These are phyloP conservation scores for Drosophila neutralis DNA, from an alignment of 2,888 invertebrate genomes.

Conservation along the genomic window DNA sequence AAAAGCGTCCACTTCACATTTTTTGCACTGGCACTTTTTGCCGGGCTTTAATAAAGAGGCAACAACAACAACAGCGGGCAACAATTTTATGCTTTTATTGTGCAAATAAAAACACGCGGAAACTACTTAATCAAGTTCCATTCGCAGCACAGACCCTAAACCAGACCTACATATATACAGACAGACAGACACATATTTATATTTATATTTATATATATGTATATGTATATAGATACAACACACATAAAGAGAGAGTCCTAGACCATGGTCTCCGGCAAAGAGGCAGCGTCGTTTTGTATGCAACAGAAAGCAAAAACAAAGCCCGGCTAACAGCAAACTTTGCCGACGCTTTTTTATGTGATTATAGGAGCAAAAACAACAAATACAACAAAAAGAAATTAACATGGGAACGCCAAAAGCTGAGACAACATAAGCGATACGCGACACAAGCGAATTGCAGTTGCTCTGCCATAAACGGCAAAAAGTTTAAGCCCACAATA, in stretches of 20 bases:
- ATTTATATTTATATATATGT: background rate
- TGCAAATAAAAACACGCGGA: conserved; percentile 81
- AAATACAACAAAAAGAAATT: conserved; percentile 26
- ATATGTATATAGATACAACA: conserved; percentile 5
- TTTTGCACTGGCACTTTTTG: conserved; percentile 58
- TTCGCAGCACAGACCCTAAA: conserved; percentile 25
- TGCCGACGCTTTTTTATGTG: conserved; percentile 43
- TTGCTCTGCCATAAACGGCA: conserved; percentile 10
- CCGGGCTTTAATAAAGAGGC: conserved; percentile 52
- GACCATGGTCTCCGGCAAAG: conserved; percentile 15
- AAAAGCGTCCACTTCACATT: conserved; percentile 67
- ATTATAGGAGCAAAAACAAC: conserved; percentile 34
- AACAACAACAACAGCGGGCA: conserved; percentile 20
- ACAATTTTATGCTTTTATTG: conserved; percentile 76
- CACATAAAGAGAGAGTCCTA: background rate
- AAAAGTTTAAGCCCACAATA: background rate
- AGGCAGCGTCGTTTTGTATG: conserved; percentile 60
- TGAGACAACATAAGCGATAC: conserved; percentile 53
- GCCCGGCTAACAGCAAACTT: conserved; percentile 54
- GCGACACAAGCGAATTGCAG: conserved; percentile 8
- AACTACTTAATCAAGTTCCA: conserved; percentile 83
- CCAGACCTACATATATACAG: conserved; percentile 14
- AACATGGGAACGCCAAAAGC: conserved; percentile 57
- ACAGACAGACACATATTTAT: background rate
- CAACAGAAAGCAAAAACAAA: conserved; percentile 54